Evolutionary conservation across 2,113 vertebrate species (phyloP).

Genomic region (Clinocottus analis): DNA sequence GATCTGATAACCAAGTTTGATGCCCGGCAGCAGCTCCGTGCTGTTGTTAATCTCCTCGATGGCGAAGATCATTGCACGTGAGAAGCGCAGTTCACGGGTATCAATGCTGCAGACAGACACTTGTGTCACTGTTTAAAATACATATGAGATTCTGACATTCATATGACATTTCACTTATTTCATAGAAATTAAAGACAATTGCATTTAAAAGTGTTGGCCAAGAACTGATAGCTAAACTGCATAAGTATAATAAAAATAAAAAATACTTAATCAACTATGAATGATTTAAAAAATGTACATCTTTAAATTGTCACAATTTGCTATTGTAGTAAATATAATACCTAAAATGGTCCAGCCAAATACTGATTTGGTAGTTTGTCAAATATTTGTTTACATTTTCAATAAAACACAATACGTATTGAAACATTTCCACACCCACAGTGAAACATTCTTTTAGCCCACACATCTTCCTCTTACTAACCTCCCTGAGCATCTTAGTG

Average conservation of each 20-base stretch:
- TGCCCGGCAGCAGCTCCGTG: constrained; percentile 68
- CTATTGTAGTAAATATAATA: too few relatives aligned
- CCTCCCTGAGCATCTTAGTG: constrained; percentile 74
- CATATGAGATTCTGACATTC: too few relatives aligned
- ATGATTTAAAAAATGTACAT: too few relatives aligned
- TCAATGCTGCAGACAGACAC: constrained; percentile 60
- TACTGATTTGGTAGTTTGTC: too few relatives aligned
- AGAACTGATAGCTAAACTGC: too few relatives aligned
- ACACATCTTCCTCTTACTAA: constrained; percentile 46
- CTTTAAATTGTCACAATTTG: too few relatives aligned
- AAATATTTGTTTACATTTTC: too few relatives aligned
- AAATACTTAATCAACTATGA: too few relatives aligned
- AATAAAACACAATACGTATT: too few relatives aligned
- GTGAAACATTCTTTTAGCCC: not conserved
- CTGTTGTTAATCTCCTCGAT: constrained; percentile 83
- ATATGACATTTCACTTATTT: not conserved
- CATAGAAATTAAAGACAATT: not conserved
- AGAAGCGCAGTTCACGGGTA: constrained; percentile 69
- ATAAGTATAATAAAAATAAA: too few relatives aligned
- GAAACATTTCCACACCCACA: not conserved
- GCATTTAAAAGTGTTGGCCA: too few relatives aligned
- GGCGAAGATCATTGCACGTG: constrained; percentile 76
- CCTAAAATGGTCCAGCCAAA: not conserved
- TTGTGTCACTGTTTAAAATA: not conserved
- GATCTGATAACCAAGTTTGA: constrained; percentile 63